Percentiles rank a stretch among this genome's conserved stretches.
Evolutionary conservation across 1,140 invertebrate species (phyloP).

Genomic region (Achatina immaculata): DNA sequence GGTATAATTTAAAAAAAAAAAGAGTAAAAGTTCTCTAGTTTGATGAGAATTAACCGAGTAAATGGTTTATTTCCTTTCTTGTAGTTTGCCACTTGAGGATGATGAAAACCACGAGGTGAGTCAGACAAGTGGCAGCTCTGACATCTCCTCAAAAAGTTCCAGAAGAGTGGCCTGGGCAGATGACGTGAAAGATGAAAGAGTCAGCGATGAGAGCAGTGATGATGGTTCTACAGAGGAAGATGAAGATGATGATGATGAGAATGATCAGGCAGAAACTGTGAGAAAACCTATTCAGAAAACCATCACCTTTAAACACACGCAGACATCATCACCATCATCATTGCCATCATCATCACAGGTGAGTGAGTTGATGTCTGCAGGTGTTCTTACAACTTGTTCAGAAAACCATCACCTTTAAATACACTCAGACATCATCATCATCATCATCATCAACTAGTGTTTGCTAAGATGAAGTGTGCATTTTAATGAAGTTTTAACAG

Average conservation of each 20-base stretch:
- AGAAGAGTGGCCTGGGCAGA: slow-evolving; percentile 17
- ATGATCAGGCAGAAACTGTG: not conserved
- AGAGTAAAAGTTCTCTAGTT: no score
- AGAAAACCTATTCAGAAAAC: not conserved
- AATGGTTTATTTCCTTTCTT: no score
- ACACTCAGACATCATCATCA: slow-evolving; percentile 12
- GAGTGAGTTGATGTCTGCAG: no score
- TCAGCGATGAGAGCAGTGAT: not conserved
- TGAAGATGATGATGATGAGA: not conserved
- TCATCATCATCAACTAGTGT: no score
- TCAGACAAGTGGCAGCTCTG: not conserved
- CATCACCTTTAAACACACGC: slow-evolving; percentile 16
- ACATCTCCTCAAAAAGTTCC: not conserved
- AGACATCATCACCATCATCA: no score
- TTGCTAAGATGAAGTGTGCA: no score
- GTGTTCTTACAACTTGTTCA: not conserved
- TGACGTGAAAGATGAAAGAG: not conserved
- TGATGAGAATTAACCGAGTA: no score
- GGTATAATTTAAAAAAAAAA: no score
- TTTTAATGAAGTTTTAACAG: no score
- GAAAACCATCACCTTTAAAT: not conserved
- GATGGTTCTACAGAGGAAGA: not conserved
- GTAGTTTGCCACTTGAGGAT: not conserved
- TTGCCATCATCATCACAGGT: no score
- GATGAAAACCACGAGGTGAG: not conserved